These are phyloP conservation scores for Nomada fucata DNA, from an alignment of 2,888 invertebrate genomes.

Conservation along the genomic window DNA sequence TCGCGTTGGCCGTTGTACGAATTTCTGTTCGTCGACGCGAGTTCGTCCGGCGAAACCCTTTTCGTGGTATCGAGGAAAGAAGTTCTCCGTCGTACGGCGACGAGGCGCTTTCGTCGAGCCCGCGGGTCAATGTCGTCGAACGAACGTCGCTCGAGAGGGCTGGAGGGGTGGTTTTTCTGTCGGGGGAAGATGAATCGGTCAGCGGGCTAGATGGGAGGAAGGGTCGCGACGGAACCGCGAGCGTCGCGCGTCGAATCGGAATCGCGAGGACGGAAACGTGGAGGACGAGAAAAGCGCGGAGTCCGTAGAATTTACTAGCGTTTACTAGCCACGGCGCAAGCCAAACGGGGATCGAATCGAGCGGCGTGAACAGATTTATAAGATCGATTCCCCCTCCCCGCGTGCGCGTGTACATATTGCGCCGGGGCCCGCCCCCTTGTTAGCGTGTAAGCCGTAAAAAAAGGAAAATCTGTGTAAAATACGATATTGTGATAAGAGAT, in stretches of 20 bases:
- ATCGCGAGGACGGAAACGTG: slow-evolving; percentile 18
- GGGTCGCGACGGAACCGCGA: slow-evolving; percentile 4
- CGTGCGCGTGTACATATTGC: slow-evolving; percentile 75
- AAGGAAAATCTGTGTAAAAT: slow-evolving; percentile 82
- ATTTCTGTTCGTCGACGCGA: too few relatives aligned
- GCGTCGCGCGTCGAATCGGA: not conserved
- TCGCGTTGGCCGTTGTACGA: too few relatives aligned
- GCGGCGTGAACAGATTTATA: slow-evolving; percentile 31
- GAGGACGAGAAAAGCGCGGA: slow-evolving; percentile 54
- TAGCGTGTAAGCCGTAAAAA: slow-evolving; percentile 80
- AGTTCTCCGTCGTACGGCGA: slow-evolving; percentile 18
- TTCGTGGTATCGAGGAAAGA: too few relatives aligned
- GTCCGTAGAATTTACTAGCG: slow-evolving; percentile 77
- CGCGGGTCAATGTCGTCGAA: slow-evolving; percentile 33
- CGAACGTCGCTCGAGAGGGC: slow-evolving; percentile 17
- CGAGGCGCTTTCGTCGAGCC: slow-evolving; percentile 61
- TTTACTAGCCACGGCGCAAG: slow-evolving; percentile 77
- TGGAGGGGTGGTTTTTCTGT: slow-evolving; percentile 3
- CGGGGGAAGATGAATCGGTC: slow-evolving; percentile 6
- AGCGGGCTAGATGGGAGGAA: slow-evolving; percentile 19
- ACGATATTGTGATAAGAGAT: slow-evolving; percentile 83
- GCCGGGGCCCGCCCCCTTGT: slow-evolving; percentile 69
- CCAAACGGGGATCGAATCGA: slow-evolving; percentile 65
- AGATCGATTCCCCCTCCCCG: slow-evolving; percentile 55
- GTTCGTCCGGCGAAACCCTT: too few relatives aligned